Conservation (phyloP, 2,113 vertebrate genomes). For the Atrichornis clamosus region DNA sequence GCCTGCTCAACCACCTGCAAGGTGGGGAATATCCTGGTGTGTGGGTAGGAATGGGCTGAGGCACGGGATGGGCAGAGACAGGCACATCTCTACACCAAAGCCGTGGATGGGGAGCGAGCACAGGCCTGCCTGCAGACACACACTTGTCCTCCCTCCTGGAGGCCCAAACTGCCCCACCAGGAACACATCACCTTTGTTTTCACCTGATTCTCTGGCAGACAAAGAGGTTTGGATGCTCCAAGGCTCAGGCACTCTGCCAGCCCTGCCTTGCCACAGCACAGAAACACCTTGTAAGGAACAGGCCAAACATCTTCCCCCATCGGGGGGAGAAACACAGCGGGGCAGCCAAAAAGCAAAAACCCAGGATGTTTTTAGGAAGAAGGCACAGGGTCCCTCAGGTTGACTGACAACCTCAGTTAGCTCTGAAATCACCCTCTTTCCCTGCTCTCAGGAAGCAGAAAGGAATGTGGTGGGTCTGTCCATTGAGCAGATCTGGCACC, state of each 20-base stretch:
- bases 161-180: not conserved
- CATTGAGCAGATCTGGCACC: not conserved
- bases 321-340: accelerated
- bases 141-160: not conserved
- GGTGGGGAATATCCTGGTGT: not conserved
- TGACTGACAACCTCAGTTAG: not conserved
- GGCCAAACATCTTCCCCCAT: not conserved
- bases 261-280: not conserved
- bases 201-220: accelerated
- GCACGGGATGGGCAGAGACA: not conserved
- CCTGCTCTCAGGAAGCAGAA: not conserved
- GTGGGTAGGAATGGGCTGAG: not conserved
- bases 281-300: not conserved
- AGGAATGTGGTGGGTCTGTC: not conserved
- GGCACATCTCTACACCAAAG: not conserved
- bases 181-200: not conserved
- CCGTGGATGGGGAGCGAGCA: not conserved
- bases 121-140: not conserved
- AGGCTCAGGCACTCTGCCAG: not conserved
- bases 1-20: not conserved
- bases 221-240: not conserved
- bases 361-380: not conserved
- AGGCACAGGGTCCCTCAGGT: not conserved
- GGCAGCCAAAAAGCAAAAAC: not conserved
- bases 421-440: not conserved